Conservation (phyloP, 2,888 invertebrate genomes). For the Ennomos erosarius region DNA sequence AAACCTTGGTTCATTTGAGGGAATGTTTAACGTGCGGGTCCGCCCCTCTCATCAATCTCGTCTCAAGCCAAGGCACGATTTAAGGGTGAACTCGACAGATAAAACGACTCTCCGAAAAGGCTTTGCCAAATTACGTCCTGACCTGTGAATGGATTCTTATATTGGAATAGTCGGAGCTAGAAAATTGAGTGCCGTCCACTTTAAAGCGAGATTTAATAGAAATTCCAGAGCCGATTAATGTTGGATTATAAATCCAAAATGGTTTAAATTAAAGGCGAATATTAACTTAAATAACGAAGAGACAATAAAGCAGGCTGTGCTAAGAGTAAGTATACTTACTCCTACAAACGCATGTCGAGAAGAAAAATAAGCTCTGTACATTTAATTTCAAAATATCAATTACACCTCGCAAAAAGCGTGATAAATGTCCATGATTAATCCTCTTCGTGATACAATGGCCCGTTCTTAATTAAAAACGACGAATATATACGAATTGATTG, state of each 20-base stretch:
- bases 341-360: neutral
- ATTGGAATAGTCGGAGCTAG: conserved; percentile 30
- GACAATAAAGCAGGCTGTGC: too few species aligned
- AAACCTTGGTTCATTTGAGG: conserved; percentile 38
- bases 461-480: conserved; percentile 23
- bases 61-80: conserved; percentile 70
- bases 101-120: conserved; percentile 59
- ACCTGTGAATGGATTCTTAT: conserved; percentile 50
- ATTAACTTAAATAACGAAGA: too few species aligned
- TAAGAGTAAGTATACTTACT: neutral
- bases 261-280: too few species aligned
- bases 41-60: conserved; percentile 80
- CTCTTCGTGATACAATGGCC: conserved; percentile 14
- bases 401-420: conserved; percentile 10
- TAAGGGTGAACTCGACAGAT: conserved; percentile 36
- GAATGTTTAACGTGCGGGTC: conserved; percentile 51
- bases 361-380: neutral
- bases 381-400: conserved; percentile 13
- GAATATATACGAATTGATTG: conserved; percentile 17
- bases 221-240: neutral
- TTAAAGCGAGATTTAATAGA: conserved; percentile 4
- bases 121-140: conserved; percentile 59
- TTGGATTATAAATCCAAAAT: too few species aligned
- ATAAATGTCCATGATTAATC: conserved; percentile 13
- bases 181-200: conserved; percentile 14